Evolutionary conservation across 2,888 invertebrate genomes (phyloP).

Genomic region (Homarus gammarus): DNA sequence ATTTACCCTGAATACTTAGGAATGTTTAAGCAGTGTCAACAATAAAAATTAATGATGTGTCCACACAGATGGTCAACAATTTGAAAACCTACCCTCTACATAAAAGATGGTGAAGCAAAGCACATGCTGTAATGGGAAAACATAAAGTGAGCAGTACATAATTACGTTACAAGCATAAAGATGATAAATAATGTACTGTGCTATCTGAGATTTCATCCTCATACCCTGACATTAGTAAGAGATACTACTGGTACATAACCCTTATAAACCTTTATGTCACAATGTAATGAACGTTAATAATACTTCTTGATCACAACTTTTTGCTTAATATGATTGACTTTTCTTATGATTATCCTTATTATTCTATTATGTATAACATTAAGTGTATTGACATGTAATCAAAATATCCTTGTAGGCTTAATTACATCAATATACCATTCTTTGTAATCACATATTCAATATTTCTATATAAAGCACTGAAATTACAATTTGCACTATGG

Average conservation of each 20-base stretch:
- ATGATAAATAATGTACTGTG: neutral
- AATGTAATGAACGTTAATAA: neutral
- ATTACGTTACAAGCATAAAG: neutral
- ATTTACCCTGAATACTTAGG: neutral
- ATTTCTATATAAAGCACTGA: no score
- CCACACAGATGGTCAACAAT: no score
- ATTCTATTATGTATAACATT: neutral
- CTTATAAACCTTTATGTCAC: neutral
- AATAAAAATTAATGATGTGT: neutral
- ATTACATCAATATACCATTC: no score
- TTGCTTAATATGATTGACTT: neutral
- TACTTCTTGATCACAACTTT: neutral
- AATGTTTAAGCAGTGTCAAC: neutral
- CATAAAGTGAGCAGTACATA: neutral
- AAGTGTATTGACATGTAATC: neutral
- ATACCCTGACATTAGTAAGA: neutral
- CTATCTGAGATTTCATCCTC: constrained; percentile 1
- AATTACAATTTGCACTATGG: neutral
- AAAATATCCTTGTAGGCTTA: no score
- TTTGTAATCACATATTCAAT: no score
- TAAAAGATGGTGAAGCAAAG: neutral
- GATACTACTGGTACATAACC: neutral
- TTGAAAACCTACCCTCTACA: neutral
- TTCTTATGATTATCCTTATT: neutral
- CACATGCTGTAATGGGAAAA: neutral